A percentile compares a stretch with the other conserved stretches of the same genome.
phyloP scores from a whole-genome alignment of 2,113 vertebrate species.

The Mormyrus lacerda region DNA sequence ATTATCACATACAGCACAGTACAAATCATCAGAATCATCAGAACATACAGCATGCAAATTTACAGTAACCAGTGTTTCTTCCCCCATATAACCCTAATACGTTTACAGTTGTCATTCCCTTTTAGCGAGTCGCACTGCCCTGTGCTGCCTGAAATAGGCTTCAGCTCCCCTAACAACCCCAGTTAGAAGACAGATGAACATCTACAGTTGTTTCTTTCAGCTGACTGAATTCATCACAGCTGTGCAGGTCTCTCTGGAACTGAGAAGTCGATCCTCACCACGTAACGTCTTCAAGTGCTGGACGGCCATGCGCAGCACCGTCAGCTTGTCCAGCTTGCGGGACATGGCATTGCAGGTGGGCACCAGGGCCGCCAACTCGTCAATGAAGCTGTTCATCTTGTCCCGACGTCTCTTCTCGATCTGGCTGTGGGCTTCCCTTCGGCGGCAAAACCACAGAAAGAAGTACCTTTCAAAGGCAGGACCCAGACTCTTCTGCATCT shows the following conservation, averaged over 20 bases:
- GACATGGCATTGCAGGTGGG: slow-evolving; percentile 85
- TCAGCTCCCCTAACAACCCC: neutral
- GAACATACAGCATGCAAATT: neutral
- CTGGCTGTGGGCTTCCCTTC: slow-evolving; percentile 85
- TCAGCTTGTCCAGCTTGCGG: slow-evolving; percentile 48
- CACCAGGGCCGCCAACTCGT: slow-evolving; percentile 82
- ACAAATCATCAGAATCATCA: neutral
- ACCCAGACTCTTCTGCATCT: neutral
- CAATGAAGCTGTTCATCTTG: slow-evolving; percentile 92
- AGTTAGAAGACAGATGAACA: neutral
- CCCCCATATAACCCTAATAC: neutral
- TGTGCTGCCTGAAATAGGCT: neutral
- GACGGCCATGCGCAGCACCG: slow-evolving; percentile 84
- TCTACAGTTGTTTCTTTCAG: neutral
- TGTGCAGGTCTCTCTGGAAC: neutral
- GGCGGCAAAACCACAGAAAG: neutral
- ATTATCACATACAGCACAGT: neutral
- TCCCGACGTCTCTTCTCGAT: slow-evolving; percentile 87
- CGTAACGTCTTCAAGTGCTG: slow-evolving; percentile 83
- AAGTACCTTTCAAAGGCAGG: neutral
- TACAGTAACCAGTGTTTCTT: neutral
- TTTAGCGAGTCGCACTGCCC: neutral
- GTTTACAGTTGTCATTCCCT: neutral
- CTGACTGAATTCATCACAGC: neutral
- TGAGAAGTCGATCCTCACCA: slow-evolving; percentile 52